phyloP scores from a whole-genome alignment of 2,888 invertebrate species.

The Xestoiulus laeticollis region DNA sequence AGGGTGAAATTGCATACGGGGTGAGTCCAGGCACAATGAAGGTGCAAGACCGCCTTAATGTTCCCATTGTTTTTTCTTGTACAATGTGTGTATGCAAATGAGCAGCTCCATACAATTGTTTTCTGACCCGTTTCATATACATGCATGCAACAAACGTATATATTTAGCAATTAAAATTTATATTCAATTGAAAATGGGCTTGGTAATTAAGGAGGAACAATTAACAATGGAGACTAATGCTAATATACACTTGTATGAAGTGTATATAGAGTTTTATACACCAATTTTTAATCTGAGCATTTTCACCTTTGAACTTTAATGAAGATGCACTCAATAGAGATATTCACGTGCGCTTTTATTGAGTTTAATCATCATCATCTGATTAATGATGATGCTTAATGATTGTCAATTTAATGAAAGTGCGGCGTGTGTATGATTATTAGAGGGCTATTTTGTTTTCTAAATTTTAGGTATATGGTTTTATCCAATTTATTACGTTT shows the following conservation, averaged over 20 bases:
- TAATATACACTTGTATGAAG: no score
- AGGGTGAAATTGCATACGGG: background rate
- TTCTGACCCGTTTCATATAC: background rate
- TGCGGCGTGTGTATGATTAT: no score
- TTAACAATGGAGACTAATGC: constrained; percentile 8
- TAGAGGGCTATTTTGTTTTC: no score
- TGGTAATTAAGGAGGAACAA: background rate
- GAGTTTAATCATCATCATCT: no score
- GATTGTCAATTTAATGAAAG: no score
- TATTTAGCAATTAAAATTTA: background rate
- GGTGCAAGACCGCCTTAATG: background rate
- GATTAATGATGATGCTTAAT: no score
- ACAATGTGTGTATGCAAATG: background rate
- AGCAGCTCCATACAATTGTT: background rate
- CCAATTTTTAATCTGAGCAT: background rate
- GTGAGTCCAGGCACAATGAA: background rate
- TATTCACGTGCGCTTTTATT: no score
- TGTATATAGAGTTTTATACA: background rate
- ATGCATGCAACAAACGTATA: background rate
- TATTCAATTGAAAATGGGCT: constrained; percentile 5
- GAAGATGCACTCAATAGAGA: no score
- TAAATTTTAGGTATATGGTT: no score
- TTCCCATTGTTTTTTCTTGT: background rate
- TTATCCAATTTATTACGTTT: no score
- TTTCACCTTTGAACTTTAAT: background rate